Evolutionary conservation across 2,113 vertebrate species (phyloP), one percentile per base, ranked within the genome.

Genomic region (Brevimyrus niger): DNA sequence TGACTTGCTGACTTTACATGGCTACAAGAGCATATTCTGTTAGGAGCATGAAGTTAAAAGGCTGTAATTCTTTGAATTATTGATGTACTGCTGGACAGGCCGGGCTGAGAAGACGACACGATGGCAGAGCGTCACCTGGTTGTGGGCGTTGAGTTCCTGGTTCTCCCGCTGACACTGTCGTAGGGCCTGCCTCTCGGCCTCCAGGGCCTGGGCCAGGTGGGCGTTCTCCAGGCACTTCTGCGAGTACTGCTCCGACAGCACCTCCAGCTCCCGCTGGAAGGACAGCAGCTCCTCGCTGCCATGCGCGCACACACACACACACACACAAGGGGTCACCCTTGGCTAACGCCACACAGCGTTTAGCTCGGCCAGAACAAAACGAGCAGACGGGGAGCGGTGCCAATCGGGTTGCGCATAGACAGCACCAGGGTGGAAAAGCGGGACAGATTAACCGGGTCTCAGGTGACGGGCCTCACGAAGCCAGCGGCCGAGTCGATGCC

Each of bases 211-310:
- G 58, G 95, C 95, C 90, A 97, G 94, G 93, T 97, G 96, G 76
- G 96, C 96, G 61, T 96, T 97, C 89, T 97, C 96, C 90, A 97
- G 92, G 92, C 96, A 97, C 94, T 97, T 97, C 93, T 96, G 96
- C 0, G 96, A 97, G 89, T 97, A 97, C 94, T 97, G 96, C 92
- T 97, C 96, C 0, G 96, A 97, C 91, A 97, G 92, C 90, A 97
- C 96, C 92, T 96, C 96, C 1, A 97, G 96, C 93, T 97, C 96
- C 91, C 96, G 92, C 91, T 96, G 95, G 91, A 95, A 95, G 0
- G 96, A 97, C 88, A 95, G 92, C 92, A 97, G 92, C 94, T 97
- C 96, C 93, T 97, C 96, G 90, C 96, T 97, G 91, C 87, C 91
- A 92, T 73, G 89, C 46, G 92, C 31, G 89, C 58, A 90, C 61